Base-by-base conservation (phyloP, 2,888 invertebrate species). In the Busseola fusca region DNA sequence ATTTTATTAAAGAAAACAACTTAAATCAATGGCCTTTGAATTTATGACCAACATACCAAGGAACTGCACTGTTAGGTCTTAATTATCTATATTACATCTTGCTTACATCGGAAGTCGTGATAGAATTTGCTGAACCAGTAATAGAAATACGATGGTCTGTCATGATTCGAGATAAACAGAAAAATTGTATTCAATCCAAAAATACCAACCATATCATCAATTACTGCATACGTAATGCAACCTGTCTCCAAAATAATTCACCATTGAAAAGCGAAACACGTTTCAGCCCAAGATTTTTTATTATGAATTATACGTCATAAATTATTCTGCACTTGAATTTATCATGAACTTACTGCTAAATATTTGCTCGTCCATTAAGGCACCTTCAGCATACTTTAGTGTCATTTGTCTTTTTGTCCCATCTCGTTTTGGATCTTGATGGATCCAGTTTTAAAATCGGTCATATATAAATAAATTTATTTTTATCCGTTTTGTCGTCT, bases 221-320 rank as follows among this genome's bases (percentile, higher is more conserved):
- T 68, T 52, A 52, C 30, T 52, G n/a, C n/a, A 65, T 34, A 52
- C 48, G 64, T 64, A 71, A 63, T 74, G 62, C 62, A 69, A 75
- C 42, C 56, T 40, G 57, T 63, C 58, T 48, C 66, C 69, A 68
- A 74, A 75, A 69, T 60, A 67, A 66, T 64, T 68, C 40, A 34
- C 69, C 74, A 84, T 84, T 83, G 76, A 76, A 59, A 85, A 67
- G 74, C 86, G 69, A 83, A 82, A 80, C 83, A 84, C 84, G 86
- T 83, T 80, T 78, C 59, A 37, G 69, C 60, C 65, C 66, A n/a
- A 69, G 69, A 86, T 75, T 87, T 87, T 89, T 88, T 88, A 87
- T 82, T 78, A 82, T 87, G 89, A 91, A 91, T 91, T 90, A 88
- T 90, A 90, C 87, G 84, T 91, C 89, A 88, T 92, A 91, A 91